Conservation (phyloP, 1,140 invertebrate genomes). For the Bombus superbus region DNA sequence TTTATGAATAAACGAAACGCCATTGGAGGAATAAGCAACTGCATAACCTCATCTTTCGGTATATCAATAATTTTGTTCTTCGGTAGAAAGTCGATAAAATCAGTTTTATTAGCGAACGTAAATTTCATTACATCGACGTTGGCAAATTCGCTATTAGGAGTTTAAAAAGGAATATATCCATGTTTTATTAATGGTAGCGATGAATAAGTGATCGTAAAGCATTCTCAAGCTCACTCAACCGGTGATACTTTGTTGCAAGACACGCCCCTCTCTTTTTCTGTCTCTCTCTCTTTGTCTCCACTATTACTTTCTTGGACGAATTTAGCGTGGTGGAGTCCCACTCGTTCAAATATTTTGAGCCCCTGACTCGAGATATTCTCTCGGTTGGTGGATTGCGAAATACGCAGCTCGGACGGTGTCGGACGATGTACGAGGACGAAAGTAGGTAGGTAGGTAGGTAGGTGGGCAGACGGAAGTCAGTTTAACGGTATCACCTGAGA, state of each 20-base stretch:
- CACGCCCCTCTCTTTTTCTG: neutral
- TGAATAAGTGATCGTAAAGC: neutral
- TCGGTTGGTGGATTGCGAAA: slow-evolving; percentile 47
- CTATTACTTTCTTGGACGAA: slow-evolving; percentile 31
- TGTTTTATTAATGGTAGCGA: neutral
- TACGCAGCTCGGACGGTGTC: slow-evolving; percentile 35
- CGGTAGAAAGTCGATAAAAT: too few relatives aligned
- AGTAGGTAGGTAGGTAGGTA: slow-evolving; percentile 79
- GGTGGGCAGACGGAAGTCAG: slow-evolving; percentile 79
- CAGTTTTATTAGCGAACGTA: neutral
- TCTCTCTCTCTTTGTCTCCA: neutral
- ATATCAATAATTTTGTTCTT: too few relatives aligned
- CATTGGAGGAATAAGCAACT: too few relatives aligned
- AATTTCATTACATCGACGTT: neutral
- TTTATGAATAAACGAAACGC: too few relatives aligned
- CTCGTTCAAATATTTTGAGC: slow-evolving; percentile 53
- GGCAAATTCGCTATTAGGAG: neutral
- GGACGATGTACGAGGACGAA: slow-evolving; percentile 73
- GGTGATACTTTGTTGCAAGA: slow-evolving; percentile 14
- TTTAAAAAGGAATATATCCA: neutral
- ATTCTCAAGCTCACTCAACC: neutral
- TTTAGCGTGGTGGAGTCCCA: slow-evolving; percentile 25
- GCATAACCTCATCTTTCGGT: too few relatives aligned
- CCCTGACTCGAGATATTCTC: slow-evolving; percentile 45
- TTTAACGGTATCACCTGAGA: slow-evolving; percentile 77